Base-by-base conservation (phyloP, 2,888 invertebrate species). In the Argyra leucocephala region DNA sequence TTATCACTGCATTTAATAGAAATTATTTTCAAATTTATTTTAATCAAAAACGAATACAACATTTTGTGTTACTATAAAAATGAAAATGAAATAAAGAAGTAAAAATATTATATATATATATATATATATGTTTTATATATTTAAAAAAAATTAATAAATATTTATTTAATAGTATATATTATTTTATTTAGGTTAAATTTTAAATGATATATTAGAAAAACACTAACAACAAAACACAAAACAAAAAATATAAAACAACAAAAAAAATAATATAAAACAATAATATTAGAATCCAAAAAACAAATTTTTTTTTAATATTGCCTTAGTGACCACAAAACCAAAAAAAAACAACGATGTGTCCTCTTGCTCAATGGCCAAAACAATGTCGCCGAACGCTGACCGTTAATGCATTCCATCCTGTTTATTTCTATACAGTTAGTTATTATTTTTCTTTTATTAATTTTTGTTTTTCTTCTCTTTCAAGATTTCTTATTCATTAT, bases 351-450 rank as follows among this genome's bases (percentile, higher is more conserved):
- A 48, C 61, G 61, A 61, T 61, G 61, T 61, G 61, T 61, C 61
- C 31, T 24, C 24, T 61, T 61, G 61, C n/a, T 62, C 63, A 63
- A 67, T 66, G 67, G 65, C 64, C 64, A 67, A 67, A 67, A 66
- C 64, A 69, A 67, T 64, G 63, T 66, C 68, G 69, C 67, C 61
- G 61, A 26, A 68, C 69, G 68, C 70, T 70, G 70, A 69, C 70
- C 70, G 69, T 66, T 69, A 65, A 63, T 68, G 68, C 69, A 69
- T 66, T 67, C 63, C 61, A 65, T 69, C 66, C 67, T 65, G 61
- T 69, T 67, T 66, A 5, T 18, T 48, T 48, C 48, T 48, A 48
- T 48, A 48, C n/a, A 48, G 12, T 31, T 31, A 31, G 9, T 31
- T 31, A 7, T 31, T 31, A 48, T 31, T 31, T 48, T n/a, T 18